Conservation (phyloP, 23 tunicate genomes). For the Aplidium turbinatum region DNA sequence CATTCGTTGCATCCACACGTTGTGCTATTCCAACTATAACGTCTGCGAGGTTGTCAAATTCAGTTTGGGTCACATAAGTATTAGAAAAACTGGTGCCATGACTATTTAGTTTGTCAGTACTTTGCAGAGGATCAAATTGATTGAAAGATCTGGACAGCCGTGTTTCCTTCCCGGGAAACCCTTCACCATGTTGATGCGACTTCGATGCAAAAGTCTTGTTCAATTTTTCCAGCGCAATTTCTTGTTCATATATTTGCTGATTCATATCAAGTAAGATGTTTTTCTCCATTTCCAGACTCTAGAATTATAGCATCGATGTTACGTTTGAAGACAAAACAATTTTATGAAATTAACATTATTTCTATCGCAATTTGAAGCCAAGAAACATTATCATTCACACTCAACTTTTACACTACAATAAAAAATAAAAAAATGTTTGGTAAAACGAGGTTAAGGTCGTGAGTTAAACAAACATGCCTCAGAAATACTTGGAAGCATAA, state of each 20-base stretch:
- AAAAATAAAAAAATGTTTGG: too few relatives aligned
- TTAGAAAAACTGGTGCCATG: not conserved
- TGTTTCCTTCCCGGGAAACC: not conserved
- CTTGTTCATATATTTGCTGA: slow-evolving; percentile 36
- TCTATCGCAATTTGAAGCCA: too few relatives aligned
- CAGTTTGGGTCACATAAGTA: slow-evolving; percentile 24
- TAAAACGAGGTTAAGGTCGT: too few relatives aligned
- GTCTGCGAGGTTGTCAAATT: slow-evolving; percentile 39
- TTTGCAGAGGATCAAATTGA: not conserved
- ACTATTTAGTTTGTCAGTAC: not conserved
- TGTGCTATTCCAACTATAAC: slow-evolving; percentile 18
- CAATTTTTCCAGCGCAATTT: slow-evolving; percentile 14
- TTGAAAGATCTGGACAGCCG: not conserved
- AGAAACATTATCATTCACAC: too few relatives aligned
- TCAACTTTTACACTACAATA: too few relatives aligned
- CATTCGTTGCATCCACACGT: not conserved
- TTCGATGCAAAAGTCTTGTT: slow-evolving; percentile 16
- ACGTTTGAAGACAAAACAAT: too few relatives aligned
- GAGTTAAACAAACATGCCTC: too few relatives aligned
- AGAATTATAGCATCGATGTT: too few relatives aligned
- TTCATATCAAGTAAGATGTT: slow-evolving; percentile 45
- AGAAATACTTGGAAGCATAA: slow-evolving; percentile 34
- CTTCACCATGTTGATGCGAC: not conserved
- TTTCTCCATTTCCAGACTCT: slow-evolving; percentile 30
- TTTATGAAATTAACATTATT: too few relatives aligned